Conservation (phyloP, 2,888 invertebrate species). For the Micoletzkya japonica region DNA sequence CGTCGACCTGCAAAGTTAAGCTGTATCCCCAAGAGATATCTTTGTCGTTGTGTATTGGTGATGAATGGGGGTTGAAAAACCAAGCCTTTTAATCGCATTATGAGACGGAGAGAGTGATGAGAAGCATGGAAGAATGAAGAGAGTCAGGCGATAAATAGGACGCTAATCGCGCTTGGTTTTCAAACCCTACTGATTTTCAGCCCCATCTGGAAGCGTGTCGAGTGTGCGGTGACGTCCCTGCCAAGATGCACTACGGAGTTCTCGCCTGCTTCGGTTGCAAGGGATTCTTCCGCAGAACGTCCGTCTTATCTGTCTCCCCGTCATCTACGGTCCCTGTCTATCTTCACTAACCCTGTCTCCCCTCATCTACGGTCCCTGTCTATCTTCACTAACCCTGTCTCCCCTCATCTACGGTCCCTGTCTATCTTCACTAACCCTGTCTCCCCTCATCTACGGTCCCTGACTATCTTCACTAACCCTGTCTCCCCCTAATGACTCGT, state of each 20-base stretch:
- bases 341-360: not conserved
- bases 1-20: too few relatives aligned
- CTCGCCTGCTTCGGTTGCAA: constrained; percentile 59
- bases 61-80: too few relatives aligned
- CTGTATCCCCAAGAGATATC: too few relatives aligned
- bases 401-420: not conserved
- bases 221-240: constrained; percentile 62
- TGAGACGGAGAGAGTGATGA: too few relatives aligned
- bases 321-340: not conserved
- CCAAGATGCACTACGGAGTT: constrained; percentile 62
- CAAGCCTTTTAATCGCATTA: too few relatives aligned
- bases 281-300: constrained; percentile 29
- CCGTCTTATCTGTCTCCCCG: not conserved
- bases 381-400: not conserved
- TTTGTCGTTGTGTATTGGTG: too few relatives aligned
- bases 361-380: not conserved
- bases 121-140: too few relatives aligned
- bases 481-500: too few relatives aligned
- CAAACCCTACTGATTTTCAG: too few relatives aligned
- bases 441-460: not conserved
- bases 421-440: not conserved
- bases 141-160: too few relatives aligned
- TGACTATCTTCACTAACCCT: not conserved
- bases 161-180: too few relatives aligned
- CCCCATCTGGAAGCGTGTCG: constrained; percentile 51